Percentiles rank a stretch among this genome's conserved stretches.
Evolutionary conservation across 2,113 vertebrate genomes (phyloP).

Genomic region (Gnathonemus echidnorhynchus): DNA sequence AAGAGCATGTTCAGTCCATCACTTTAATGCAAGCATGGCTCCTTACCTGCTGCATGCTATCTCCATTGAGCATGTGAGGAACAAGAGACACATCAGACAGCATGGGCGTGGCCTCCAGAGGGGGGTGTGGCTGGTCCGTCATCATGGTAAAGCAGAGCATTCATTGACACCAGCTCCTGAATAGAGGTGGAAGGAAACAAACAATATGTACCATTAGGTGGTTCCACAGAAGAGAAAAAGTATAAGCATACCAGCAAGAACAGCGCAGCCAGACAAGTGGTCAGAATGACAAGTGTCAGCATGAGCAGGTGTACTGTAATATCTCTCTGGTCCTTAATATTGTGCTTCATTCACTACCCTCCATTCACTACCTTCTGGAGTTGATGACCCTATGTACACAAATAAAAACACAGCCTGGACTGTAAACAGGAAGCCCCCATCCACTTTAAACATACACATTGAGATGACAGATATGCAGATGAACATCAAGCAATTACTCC

Average conservation of each 20-base stretch:
- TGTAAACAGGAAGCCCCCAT: constrained; percentile 30
- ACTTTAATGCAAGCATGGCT: background rate
- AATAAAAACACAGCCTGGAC: constrained; percentile 16
- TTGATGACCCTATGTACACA: constrained; percentile 23
- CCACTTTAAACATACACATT: background rate
- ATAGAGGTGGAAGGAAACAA: background rate
- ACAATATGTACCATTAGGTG: background rate
- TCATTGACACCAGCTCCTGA: constrained; percentile 55
- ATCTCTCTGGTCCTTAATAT: background rate
- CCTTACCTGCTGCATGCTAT: constrained; percentile 61
- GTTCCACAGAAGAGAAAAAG: background rate
- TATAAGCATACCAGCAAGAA: background rate
- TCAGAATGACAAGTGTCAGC: background rate
- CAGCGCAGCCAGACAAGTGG: background rate
- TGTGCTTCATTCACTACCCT: background rate
- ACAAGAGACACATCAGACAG: constrained; percentile 64
- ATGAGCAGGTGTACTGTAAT: background rate
- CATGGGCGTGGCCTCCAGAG: constrained; percentile 54
- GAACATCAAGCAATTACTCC: background rate
- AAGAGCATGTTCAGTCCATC: background rate
- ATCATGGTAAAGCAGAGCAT: constrained; percentile 58
- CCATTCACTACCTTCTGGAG: constrained; percentile 30
- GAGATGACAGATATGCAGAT: background rate
- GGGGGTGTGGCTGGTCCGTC: constrained; percentile 65
- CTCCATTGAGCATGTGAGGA: constrained; percentile 63